Evolutionary conservation across 2,888 invertebrate species (phyloP).

Genomic region (Stenurella melanura): DNA sequence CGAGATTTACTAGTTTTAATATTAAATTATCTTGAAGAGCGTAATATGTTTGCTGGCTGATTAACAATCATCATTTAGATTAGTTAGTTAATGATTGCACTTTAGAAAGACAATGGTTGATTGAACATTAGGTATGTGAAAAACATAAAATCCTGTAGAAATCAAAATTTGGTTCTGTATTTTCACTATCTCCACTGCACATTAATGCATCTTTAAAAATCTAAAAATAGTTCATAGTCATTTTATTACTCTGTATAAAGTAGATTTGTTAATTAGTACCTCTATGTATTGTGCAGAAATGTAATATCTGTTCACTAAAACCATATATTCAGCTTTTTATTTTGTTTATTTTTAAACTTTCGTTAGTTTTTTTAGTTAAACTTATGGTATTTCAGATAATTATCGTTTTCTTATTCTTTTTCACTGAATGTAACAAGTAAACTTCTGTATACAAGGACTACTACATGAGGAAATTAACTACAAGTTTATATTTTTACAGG

Average conservation of each 20-base stretch:
- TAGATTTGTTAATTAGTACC: too few species aligned
- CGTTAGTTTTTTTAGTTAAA: too few species aligned
- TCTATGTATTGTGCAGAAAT: too few species aligned
- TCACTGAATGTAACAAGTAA: neutral
- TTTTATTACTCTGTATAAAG: too few species aligned
- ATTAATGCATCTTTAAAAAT: neutral
- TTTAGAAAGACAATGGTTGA: conserved; percentile 12
- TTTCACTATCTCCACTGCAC: neutral
- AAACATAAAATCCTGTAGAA: neutral
- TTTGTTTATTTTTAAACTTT: too few species aligned
- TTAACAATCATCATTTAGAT: neutral
- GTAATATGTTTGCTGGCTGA: neutral
- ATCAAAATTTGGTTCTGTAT: neutral
- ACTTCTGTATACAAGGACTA: neutral
- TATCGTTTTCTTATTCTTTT: neutral
- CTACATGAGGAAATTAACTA: neutral
- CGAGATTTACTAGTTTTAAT: conserved; percentile 20
- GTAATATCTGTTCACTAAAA: too few species aligned
- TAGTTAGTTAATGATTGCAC: neutral
- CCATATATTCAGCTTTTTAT: too few species aligned
- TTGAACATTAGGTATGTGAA: neutral
- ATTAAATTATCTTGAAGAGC: neutral
- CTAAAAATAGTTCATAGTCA: neutral
- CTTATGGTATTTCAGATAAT: too few species aligned
- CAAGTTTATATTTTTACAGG: neutral